Base-by-base conservation (phyloP, 2,797 vertebrate genomes). In the Sebastes hubbsi region DNA sequence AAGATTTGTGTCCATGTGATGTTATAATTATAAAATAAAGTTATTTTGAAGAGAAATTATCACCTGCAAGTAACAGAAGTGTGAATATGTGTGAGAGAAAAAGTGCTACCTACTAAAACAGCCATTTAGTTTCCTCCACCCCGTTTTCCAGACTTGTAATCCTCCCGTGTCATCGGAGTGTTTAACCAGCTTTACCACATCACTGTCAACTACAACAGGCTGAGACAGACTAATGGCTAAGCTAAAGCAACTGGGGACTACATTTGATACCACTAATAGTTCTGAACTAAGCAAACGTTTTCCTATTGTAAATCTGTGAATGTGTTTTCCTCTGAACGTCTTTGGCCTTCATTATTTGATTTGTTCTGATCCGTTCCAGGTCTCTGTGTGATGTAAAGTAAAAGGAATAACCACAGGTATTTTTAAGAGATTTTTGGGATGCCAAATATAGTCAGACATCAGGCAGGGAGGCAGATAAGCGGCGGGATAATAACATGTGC, bases 91-190 rank as follows among this genome's bases (percentile, higher is more conserved):
- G 58, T 67, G 36, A 49, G 55, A 77, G 83, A 55, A 87, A 90
- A 90, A 93, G 77, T 88, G 86, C 61, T 36, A 61, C 78, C 77
- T 69, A 78, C 89, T 87, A 90, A 71, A 92, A 91, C 67, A 81
- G 55, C 55, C 75, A 60, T 71, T 89, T 65, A 73, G 80, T 80
- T 85, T 61, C 83, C 89, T 87, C 89, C 88, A 87, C 90, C 89
- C 86, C 24, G 64, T 87, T 88, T 89, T 93, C 91, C 88, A 94
- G 91, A 94, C 88, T 75, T 79, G 62, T 92, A 92, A 93, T 93
- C 88, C 81, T 25, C 79, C 82, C 13, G 72, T 92, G 85, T 90
- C 85, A 83, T 92, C 73, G 68, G 70, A 72, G 81, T 36, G 76
- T 83, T 90, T 86, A 75, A 92, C 86, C 72, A 82, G 81, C 76